These are phyloP conservation scores for Madoqua kirkii DNA, from an alignment of 2,113 vertebrate genomes.

Conservation along the genomic window DNA sequence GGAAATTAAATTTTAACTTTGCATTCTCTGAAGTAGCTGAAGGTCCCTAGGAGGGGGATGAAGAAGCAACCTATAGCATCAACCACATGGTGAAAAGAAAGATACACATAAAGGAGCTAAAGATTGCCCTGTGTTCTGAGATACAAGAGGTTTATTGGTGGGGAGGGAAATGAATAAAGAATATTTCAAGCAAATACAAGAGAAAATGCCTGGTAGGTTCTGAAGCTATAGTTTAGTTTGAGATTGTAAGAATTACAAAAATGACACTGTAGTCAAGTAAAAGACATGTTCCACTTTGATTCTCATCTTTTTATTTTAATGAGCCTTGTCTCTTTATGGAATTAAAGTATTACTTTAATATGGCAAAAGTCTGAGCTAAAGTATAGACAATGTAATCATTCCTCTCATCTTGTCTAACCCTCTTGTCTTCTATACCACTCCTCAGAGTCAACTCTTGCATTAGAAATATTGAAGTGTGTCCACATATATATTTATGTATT, in stretches of 20 bases:
- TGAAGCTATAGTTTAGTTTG: neutral
- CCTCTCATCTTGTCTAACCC: accelerated
- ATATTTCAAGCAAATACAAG: neutral
- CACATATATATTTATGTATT: neutral
- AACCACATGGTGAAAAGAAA: neutral
- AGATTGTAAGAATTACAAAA: neutral
- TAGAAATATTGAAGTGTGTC: neutral
- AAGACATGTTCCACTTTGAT: neutral
- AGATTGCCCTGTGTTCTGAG: neutral
- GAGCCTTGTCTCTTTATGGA: neutral
- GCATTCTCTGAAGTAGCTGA: neutral
- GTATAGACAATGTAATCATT: neutral
- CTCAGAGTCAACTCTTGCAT: neutral
- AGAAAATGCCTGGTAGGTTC: neutral
- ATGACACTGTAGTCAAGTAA: neutral
- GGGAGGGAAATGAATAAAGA: neutral
- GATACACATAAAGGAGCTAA: neutral
- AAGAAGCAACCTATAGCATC: neutral
- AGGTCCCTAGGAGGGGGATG: neutral
- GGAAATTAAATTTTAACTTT: neutral
- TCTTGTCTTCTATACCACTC: neutral
- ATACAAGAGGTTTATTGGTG: neutral
- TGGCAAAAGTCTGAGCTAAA: neutral
- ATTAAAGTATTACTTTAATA: neutral
- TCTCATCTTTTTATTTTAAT: neutral